Evolutionary conservation across 2,113 vertebrate species (phyloP).

Genomic region (Phocoena sinus): DNA sequence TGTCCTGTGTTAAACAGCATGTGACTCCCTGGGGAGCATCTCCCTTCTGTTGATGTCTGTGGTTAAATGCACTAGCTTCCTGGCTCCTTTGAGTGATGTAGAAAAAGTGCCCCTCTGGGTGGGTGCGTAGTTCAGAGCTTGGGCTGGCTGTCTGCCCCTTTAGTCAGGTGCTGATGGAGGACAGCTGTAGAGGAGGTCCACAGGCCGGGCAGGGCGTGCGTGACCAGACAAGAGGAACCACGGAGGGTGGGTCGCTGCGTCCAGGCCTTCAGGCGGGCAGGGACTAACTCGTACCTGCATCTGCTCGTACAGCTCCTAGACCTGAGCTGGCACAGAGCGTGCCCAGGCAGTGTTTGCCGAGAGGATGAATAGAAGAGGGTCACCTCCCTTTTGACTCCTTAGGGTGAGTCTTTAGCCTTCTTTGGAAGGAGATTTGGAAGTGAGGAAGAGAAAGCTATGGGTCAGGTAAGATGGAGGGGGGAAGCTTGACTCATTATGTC

Average conservation of each 20-base stretch:
- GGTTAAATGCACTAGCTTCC: neutral
- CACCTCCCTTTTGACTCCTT: neutral
- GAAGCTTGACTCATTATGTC: neutral
- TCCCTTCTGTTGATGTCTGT: neutral
- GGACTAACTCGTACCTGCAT: neutral
- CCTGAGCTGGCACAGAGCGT: neutral
- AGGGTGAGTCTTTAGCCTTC: neutral
- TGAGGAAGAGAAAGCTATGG: neutral
- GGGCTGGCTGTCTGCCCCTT: neutral
- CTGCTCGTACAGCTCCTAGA: accelerated
- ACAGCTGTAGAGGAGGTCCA: neutral
- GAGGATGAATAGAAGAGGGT: neutral
- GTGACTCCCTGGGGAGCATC: too few relatives aligned
- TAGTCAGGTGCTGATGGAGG: neutral
- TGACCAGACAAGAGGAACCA: neutral
- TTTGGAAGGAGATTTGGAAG: neutral
- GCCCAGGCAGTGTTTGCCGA: neutral
- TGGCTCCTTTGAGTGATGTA: neutral
- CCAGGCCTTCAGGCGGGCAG: too few relatives aligned
- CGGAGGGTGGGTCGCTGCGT: neutral
- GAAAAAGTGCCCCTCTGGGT: neutral
- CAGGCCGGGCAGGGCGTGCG: accelerated
- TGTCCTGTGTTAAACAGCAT: accelerated
- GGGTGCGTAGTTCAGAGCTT: neutral
- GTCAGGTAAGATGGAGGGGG: neutral